Percentiles rank a stretch among this genome's conserved stretches.
Evolutionary conservation across 2,113 vertebrate species (phyloP).

Genomic region (Tenebrosternarchus preto): DNA sequence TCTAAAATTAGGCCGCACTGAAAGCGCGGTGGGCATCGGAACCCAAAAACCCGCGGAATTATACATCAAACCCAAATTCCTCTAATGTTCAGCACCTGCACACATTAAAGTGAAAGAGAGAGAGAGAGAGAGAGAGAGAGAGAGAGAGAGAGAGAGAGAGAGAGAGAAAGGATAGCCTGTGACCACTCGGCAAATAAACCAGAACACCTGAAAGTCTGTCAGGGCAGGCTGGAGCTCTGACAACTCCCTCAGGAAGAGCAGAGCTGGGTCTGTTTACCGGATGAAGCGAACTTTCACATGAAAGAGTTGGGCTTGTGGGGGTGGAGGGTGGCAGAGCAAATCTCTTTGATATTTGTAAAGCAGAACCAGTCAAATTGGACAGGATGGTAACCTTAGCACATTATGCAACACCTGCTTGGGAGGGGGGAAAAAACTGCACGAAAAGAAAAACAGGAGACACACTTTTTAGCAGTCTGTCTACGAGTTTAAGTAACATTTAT

Average conservation of each 20-base stretch:
- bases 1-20: not conserved
- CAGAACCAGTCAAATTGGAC: slow-evolving; percentile 69
- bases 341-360: slow-evolving; percentile 73
- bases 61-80: slow-evolving; percentile 36
- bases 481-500: slow-evolving; percentile 84
- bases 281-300: slow-evolving; percentile 55
- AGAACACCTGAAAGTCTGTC: slow-evolving; percentile 63
- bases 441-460: slow-evolving; percentile 74
- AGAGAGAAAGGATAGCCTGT: slow-evolving; percentile 29
- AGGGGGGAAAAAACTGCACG: slow-evolving; percentile 22
- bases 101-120: slow-evolving; percentile 35
- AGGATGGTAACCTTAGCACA: slow-evolving; percentile 60
- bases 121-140: slow-evolving; percentile 12
- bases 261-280: slow-evolving; percentile 58
- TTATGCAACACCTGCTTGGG: slow-evolving; percentile 70
- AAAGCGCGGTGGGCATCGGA: slow-evolving; percentile 14
- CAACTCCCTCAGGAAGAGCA: slow-evolving; percentile 55
- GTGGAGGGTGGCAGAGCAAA: slow-evolving; percentile 58
- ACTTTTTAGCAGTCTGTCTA: slow-evolving; percentile 64
- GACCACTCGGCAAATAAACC: slow-evolving; percentile 64
- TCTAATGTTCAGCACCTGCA: slow-evolving; percentile 41
- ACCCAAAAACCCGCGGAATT: not conserved
- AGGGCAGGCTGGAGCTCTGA: slow-evolving; percentile 53
- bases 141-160: not conserved
- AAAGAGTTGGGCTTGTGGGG: slow-evolving; percentile 49